Evolutionary conservation across 2,888 invertebrate genomes (phyloP).

Genomic region (Aphrophora alni): DNA sequence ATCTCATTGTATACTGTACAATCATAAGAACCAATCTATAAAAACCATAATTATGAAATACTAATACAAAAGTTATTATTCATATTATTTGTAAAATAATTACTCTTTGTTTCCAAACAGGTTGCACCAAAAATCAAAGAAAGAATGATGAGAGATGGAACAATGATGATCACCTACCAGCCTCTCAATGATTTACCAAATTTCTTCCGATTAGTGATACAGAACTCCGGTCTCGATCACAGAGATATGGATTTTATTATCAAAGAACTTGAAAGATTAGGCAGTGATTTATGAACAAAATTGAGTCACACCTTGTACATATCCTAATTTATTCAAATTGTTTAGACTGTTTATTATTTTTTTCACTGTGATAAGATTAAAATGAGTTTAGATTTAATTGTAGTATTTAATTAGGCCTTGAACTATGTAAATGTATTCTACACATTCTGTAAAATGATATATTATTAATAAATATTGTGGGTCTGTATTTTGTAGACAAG

Average conservation of each 20-base stretch:
- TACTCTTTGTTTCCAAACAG: constrained; percentile 53
- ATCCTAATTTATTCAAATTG: background rate
- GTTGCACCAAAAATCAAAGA: constrained; percentile 94
- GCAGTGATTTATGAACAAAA: constrained; percentile 66
- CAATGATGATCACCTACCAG: constrained; percentile 97
- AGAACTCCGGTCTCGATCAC: constrained; percentile 84
- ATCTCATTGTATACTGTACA: no score
- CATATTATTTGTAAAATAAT: no score
- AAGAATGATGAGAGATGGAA: constrained; percentile 92
- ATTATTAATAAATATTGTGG: background rate
- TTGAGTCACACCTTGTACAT: background rate
- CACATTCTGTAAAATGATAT: background rate
- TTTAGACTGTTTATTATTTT: background rate
- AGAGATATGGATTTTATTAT: constrained; percentile 88
- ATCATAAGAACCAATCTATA: no score
- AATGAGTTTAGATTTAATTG: no score
- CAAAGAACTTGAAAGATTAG: constrained; percentile 85
- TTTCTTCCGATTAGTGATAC: constrained; percentile 93
- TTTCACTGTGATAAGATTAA: background rate
- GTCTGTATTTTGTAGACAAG: background rate
- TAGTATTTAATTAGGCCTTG: background rate
- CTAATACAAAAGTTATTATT: no score
- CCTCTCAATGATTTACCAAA: constrained; percentile 85
- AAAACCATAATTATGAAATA: no score
- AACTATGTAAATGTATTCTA: no score